These are phyloP conservation scores for Cotesia vestalis DNA, from an alignment of 1,140 invertebrate genomes.

Conservation along the genomic window DNA sequence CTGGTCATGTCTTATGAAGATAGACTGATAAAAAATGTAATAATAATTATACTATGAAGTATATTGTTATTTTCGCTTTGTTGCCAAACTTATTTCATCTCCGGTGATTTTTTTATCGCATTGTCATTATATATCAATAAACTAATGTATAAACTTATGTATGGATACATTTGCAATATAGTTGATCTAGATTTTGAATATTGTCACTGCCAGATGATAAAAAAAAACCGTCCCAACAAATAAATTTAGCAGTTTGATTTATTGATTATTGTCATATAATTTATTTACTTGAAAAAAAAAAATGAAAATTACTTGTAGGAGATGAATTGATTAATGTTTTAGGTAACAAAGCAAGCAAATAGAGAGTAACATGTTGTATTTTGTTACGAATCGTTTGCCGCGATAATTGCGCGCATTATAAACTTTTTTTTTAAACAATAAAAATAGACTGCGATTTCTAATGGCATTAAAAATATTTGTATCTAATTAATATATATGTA, in stretches of 20 bases:
- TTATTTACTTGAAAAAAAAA: conserved; percentile 11
- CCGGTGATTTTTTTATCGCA: neutral
- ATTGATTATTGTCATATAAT: neutral
- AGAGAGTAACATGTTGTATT: conserved; percentile 53
- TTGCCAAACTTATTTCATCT: neutral
- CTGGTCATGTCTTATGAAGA: conserved; percentile 15
- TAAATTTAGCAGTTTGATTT: neutral
- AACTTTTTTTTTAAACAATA: neutral
- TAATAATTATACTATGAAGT: conserved; percentile 54
- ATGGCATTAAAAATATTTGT: conserved; percentile 17
- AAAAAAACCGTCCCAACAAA: conserved; percentile 13
- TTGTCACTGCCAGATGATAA: conserved; percentile 16
- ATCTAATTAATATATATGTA: neutral
- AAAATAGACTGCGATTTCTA: conserved; percentile 21
- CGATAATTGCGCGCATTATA: neutral
- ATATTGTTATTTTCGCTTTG: conserved; percentile 57
- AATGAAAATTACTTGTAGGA: conserved; percentile 10
- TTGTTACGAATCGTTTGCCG: conserved; percentile 39
- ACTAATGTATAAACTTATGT: too few relatives aligned
- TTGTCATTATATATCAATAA: neutral
- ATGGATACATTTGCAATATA: neutral
- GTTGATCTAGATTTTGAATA: neutral
- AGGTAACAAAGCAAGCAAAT: neutral
- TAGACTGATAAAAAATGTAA: conserved; percentile 47
- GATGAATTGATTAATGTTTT: conserved; percentile 3